Conservation (phyloP, 1,140 invertebrate genomes). For the Calephelis virginiensis region DNA sequence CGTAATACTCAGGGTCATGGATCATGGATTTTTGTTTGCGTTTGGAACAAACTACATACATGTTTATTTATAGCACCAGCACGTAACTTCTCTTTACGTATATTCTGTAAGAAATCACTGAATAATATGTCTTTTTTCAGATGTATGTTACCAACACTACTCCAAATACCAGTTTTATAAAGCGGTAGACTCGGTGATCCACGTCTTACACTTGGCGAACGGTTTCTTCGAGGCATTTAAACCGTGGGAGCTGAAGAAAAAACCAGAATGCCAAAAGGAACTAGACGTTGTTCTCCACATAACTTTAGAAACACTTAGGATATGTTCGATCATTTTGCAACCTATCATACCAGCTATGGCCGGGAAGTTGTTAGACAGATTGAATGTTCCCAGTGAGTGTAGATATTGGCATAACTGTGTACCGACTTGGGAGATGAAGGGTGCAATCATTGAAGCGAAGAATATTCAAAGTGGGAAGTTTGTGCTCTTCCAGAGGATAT, state of each 20-base stretch:
- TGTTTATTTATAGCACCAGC: too few species aligned
- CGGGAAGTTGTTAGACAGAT: conserved; percentile 82
- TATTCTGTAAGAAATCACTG: too few species aligned
- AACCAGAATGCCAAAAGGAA: conserved; percentile 68
- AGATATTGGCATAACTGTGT: conserved; percentile 56
- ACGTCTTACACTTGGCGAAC: conserved; percentile 88
- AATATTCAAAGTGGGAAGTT: conserved; percentile 62
- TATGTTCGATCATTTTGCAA: conserved; percentile 87
- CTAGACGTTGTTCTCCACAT: conserved; percentile 88
- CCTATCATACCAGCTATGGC: conserved; percentile 91
- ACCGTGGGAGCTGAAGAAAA: conserved; percentile 90
- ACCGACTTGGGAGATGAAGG: conserved; percentile 53
- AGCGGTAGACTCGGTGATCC: conserved; percentile 88
- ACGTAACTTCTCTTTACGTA: too few species aligned
- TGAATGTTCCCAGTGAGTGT: conserved; percentile 74
- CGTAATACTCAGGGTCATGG: too few species aligned
- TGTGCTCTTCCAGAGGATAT: conserved; percentile 62
- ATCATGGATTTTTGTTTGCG: too few species aligned
- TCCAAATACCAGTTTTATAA: conserved; percentile 90
- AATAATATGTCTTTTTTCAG: conserved; percentile 46
- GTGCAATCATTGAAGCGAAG: conserved; percentile 55
- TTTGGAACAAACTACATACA: too few species aligned
- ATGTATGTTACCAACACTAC: conserved; percentile 83
- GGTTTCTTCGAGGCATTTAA: conserved; percentile 90
- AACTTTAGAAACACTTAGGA: conserved; percentile 89